Conservation (phyloP, 2,797 vertebrate species). For the Masticophis lateralis region DNA sequence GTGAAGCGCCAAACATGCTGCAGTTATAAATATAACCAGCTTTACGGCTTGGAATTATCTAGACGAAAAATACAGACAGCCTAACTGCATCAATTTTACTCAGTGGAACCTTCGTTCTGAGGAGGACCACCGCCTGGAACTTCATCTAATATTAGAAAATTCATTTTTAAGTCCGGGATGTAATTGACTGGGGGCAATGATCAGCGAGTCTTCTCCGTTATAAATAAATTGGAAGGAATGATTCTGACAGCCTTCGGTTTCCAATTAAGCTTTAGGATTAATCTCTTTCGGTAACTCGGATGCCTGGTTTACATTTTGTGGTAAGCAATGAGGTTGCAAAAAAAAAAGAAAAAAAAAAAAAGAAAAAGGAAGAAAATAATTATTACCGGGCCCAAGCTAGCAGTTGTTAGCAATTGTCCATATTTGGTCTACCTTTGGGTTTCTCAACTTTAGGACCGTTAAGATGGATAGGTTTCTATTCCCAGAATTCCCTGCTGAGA, state of each 20-base stretch:
- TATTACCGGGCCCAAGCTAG: not conserved
- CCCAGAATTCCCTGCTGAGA: too few species aligned
- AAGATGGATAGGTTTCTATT: not conserved
- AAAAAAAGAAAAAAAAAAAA: not conserved
- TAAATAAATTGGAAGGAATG: conserved; percentile 40
- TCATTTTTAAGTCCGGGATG: conserved; percentile 37
- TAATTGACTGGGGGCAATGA: conserved; percentile 45
- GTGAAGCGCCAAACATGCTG: not conserved
- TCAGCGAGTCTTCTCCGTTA: conserved; percentile 24
- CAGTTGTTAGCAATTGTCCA: not conserved
- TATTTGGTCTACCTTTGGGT: not conserved
- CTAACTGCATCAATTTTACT: not conserved
- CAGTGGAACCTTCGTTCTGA: not conserved
- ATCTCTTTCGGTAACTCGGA: conserved; percentile 23
- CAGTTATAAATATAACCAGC: not conserved
- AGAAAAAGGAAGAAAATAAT: not conserved
- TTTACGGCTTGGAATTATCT: conserved; percentile 22
- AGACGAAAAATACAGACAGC: conserved; percentile 22
- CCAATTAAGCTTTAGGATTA: conserved; percentile 26
- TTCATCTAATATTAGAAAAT: conserved; percentile 36
- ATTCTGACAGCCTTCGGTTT: conserved; percentile 41
- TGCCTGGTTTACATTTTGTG: conserved; percentile 5
- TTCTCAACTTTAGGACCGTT: not conserved
- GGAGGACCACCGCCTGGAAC: not conserved
- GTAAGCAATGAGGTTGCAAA: not conserved